phyloP scores from a whole-genome alignment of 2,888 invertebrate genomes.

The Cybosia mesomella region DNA sequence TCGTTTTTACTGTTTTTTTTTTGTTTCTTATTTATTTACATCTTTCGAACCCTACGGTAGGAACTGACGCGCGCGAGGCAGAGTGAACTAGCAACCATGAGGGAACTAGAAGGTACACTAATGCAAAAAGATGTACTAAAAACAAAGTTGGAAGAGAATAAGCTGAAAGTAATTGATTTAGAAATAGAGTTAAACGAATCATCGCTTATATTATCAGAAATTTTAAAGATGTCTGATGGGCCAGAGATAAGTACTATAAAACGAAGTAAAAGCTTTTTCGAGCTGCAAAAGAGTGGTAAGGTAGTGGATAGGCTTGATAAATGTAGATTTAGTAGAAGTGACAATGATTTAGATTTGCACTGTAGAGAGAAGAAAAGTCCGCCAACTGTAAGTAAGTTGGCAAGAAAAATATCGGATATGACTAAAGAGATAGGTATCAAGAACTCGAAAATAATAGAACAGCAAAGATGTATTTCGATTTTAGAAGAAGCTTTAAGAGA shows the following conservation, averaged over 20 bases:
- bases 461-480: slow-evolving; percentile 84
- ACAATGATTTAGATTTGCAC: slow-evolving; percentile 75
- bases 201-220: slow-evolving; percentile 82
- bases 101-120: slow-evolving; percentile 71
- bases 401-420: slow-evolving; percentile 76
- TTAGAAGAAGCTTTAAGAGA: slow-evolving; percentile 85
- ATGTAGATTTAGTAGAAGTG: slow-evolving; percentile 80
- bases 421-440: slow-evolving; percentile 82
- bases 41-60: slow-evolving; percentile 74
- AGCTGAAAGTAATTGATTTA: slow-evolving; percentile 82
- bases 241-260: slow-evolving; percentile 72
- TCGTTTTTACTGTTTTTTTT: slow-evolving; percentile 67
- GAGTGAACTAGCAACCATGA: slow-evolving; percentile 74
- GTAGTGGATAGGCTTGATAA: slow-evolving; percentile 87
- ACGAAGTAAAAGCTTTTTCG: slow-evolving; percentile 81
- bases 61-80: slow-evolving; percentile 77
- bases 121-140: slow-evolving; percentile 73
- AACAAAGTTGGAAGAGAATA: slow-evolving; percentile 75
- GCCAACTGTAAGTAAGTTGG: slow-evolving; percentile 70
- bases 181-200: slow-evolving; percentile 85
- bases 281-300: slow-evolving; percentile 87
- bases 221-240: slow-evolving; percentile 80
- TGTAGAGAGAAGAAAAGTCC: slow-evolving; percentile 59
- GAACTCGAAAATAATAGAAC: slow-evolving; percentile 85
- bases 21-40: slow-evolving; percentile 68